Evolutionary conservation across 2,797 vertebrate genomes (phyloP).

Genomic region (Galagoides demidoff): DNA sequence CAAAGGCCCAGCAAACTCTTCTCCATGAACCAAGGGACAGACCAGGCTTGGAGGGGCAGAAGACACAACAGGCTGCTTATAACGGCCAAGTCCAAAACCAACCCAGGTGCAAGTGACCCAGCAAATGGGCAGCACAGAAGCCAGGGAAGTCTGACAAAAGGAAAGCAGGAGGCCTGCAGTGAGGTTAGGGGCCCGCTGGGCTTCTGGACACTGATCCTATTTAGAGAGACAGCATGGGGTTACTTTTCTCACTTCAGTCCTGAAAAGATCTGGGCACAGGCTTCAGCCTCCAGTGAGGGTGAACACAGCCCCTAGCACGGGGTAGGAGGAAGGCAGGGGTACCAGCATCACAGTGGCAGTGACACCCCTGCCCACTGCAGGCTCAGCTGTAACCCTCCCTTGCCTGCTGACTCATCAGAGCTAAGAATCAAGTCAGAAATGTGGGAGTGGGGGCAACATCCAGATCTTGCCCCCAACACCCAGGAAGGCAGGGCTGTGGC

Average conservation of each 20-base stretch:
- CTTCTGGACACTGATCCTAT: not conserved
- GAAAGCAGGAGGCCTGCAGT: rapidly evolving
- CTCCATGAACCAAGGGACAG: no score
- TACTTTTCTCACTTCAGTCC: not conserved
- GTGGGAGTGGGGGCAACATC: not conserved
- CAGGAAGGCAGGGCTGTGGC: not conserved
- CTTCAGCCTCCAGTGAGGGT: not conserved
- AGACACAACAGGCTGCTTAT: rapidly evolving
- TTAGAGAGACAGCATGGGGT: not conserved
- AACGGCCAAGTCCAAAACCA: not conserved
- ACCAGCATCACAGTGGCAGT: not conserved
- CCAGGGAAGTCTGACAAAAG: not conserved
- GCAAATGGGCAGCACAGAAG: not conserved
- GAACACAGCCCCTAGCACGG: rapidly evolving
- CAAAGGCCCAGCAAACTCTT: not conserved
- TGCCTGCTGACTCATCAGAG: slow-evolving; percentile 23
- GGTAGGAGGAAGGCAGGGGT: not conserved
- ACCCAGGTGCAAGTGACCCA: rapidly evolving
- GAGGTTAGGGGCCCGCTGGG: not conserved
- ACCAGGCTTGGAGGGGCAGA: rapidly evolving
- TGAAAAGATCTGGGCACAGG: not conserved
- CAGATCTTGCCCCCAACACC: not conserved
- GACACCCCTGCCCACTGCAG: not conserved
- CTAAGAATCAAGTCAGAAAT: slow-evolving; percentile 45
- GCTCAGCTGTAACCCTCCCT: not conserved